Conservation (phyloP, 2,888 invertebrate genomes). For the Blastobasis adustella region DNA sequence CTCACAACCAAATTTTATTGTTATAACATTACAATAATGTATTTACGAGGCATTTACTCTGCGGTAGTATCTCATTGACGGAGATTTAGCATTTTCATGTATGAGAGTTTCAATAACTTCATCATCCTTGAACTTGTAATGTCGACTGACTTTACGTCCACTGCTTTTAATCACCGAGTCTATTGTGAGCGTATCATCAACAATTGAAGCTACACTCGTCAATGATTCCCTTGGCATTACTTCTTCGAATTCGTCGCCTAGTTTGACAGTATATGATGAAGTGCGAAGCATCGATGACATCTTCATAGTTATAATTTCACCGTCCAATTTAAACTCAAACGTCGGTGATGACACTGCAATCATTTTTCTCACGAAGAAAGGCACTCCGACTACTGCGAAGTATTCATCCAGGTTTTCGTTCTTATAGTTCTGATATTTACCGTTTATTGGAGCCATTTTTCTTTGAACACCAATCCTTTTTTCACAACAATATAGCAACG, state of each 20-base stretch:
- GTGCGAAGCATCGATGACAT: constrained; percentile 56
- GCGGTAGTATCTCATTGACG: constrained; percentile 1
- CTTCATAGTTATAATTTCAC: constrained; percentile 62
- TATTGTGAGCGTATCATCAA: constrained; percentile 35
- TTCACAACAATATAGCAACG: too few relatives aligned
- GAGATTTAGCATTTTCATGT: background rate
- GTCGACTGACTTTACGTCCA: constrained; percentile 36
- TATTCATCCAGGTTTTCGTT: constrained; percentile 73
- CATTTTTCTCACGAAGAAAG: constrained; percentile 70
- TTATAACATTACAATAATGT: background rate
- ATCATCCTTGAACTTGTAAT: constrained; percentile 50
- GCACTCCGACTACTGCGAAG: constrained; percentile 67
- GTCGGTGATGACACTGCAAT: constrained; percentile 61
- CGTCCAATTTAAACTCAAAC: constrained; percentile 54
- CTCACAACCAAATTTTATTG: too few relatives aligned
- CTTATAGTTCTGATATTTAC: constrained; percentile 64
- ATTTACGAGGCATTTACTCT: background rate
- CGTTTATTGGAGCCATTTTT: constrained; percentile 20
- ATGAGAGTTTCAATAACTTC: constrained; percentile 6
- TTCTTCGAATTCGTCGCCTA: constrained; percentile 72
- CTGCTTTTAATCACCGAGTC: constrained; percentile 43
- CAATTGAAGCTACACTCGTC: constrained; percentile 16
- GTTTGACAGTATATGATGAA: constrained; percentile 48
- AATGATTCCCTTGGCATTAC: constrained; percentile 54
- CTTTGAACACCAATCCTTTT: background rate